phyloP scores from a whole-genome alignment of 2,888 invertebrate species.

The Homarus gammarus region DNA sequence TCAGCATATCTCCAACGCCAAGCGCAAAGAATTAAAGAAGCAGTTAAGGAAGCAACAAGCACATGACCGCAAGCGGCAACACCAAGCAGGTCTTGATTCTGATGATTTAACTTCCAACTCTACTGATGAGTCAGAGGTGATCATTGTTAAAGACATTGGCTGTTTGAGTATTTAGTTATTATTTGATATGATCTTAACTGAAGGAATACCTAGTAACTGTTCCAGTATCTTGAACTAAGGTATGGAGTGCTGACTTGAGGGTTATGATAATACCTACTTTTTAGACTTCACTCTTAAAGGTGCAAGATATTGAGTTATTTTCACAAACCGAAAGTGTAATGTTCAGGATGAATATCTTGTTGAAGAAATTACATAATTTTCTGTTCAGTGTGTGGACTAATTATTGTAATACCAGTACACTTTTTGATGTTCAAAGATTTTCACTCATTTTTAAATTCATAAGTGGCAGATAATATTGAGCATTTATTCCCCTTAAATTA shows the following conservation, averaged over 20 bases:
- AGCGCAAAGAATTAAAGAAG: conserved; percentile 77
- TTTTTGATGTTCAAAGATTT: background rate
- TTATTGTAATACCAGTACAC: background rate
- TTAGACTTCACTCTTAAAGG: background rate
- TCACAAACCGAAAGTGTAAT: background rate
- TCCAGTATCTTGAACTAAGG: background rate
- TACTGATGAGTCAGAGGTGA: conserved; percentile 57
- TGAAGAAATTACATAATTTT: background rate
- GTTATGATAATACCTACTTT: background rate
- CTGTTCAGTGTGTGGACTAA: background rate
- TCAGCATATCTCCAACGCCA: conserved; percentile 77
- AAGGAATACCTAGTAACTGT: background rate
- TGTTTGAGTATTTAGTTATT: conserved; percentile 62
- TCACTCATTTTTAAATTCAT: background rate
- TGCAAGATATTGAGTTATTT: background rate
- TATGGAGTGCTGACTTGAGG: background rate
- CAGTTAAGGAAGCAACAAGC: conserved; percentile 77
- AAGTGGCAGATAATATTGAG: background rate
- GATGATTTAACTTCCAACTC: conserved; percentile 49
- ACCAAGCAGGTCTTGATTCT: conserved; percentile 24
- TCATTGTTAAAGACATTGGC: conserved; percentile 63
- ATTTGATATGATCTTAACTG: background rate
- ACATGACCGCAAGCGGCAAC: conserved; percentile 76
- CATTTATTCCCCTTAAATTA: background rate
- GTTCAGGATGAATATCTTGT: background rate